A percentile compares a stretch with the other conserved stretches of the same genome.
These are phyloP conservation scores for Lasioglossum leucozonium DNA, from an alignment of 2,888 invertebrate genomes.

Conservation along the genomic window DNA sequence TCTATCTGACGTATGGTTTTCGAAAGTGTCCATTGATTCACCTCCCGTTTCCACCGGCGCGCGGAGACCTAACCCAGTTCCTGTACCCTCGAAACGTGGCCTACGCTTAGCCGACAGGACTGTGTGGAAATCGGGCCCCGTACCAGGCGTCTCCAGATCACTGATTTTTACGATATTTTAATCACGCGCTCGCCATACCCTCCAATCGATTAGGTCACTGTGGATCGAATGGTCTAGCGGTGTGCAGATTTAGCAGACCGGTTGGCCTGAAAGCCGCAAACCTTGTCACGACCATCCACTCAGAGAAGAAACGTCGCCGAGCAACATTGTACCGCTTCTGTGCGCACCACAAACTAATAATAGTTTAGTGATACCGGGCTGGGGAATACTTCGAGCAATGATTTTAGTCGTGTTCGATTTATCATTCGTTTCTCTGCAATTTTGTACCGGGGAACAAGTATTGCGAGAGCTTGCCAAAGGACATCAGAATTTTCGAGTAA, in stretches of 20 bases:
- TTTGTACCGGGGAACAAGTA: too few species aligned
- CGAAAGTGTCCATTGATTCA: conserved; percentile 59
- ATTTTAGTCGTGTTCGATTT: not conserved
- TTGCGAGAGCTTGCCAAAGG: too few species aligned
- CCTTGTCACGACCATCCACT: not conserved
- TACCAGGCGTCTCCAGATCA: conserved; percentile 16
- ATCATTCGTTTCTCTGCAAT: too few species aligned
- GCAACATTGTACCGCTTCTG: not conserved
- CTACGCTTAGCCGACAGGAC: conserved; percentile 19
- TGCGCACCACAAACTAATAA: not conserved
- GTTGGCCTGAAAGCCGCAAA: conserved; percentile 3
- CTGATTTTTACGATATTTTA: conserved; percentile 8
- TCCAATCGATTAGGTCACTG: not conserved
- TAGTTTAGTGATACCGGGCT: not conserved
- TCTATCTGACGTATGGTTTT: conserved; percentile 58
- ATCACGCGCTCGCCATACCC: not conserved
- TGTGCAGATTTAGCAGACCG: conserved; percentile 1
- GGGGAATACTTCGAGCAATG: not conserved
- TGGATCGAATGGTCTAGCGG: conserved; percentile 1
- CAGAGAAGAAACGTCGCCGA: not conserved
- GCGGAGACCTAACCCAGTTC: conserved; percentile 55
- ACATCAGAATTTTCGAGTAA: too few species aligned
- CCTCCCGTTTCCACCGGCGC: conserved; percentile 16
- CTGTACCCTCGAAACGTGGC: conserved; percentile 29
- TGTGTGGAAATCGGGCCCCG: conserved; percentile 10